Evolutionary conservation across 2,113 vertebrate species (phyloP).

Genomic region (Mormoops blainvillei): DNA sequence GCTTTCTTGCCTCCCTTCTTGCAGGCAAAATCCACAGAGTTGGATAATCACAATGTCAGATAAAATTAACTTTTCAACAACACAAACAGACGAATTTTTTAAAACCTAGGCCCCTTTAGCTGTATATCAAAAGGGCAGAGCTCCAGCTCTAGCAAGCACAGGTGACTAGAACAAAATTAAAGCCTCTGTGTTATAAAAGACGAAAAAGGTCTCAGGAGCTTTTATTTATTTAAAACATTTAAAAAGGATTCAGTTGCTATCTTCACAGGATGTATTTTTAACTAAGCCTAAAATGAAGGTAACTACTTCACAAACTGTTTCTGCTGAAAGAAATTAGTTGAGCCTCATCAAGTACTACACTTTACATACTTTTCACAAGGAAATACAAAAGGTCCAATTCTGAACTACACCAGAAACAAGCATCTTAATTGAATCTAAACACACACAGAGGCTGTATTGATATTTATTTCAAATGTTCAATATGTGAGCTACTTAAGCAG

Average conservation of each 20-base stretch:
- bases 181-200: neutral
- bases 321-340: neutral
- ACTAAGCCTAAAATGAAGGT: neutral
- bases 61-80: slow-evolving; percentile 6
- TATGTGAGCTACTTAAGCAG: neutral
- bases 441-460: neutral
- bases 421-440: neutral
- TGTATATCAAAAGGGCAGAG: neutral
- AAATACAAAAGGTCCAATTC: slow-evolving; percentile 2
- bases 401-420: slow-evolving; percentile 13
- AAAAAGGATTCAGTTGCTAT: neutral
- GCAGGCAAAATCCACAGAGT: neutral
- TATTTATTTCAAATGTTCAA: neutral
- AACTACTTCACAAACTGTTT: slow-evolving; percentile 12
- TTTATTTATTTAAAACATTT: slow-evolving; percentile 17
- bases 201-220: neutral
- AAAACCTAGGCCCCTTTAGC: neutral
- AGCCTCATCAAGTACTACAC: slow-evolving; percentile 12
- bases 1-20: neutral
- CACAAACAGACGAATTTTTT: neutral
- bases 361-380: neutral
- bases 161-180: neutral
- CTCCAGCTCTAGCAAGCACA: neutral
- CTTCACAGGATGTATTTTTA: neutral
- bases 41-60: neutral